Conservation (phyloP, 2,113 vertebrate genomes). For the Syngnathoides biaculeatus region DNA sequence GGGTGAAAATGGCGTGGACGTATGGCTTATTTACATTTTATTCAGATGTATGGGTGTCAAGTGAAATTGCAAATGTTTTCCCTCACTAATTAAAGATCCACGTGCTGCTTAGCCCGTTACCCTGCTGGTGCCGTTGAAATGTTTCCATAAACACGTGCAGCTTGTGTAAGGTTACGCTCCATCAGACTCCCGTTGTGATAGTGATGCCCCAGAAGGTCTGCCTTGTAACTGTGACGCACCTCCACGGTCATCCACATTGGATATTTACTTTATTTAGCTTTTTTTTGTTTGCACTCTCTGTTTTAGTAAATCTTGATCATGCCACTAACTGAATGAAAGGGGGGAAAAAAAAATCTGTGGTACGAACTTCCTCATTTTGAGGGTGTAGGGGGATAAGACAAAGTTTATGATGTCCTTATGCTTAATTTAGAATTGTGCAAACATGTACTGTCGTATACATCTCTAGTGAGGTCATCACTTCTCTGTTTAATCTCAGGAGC, state of each 20-base stretch:
- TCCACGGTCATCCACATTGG: not conserved
- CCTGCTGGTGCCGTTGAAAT: conserved; percentile 40
- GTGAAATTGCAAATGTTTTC: conserved; percentile 21
- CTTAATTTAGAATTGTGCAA: not conserved
- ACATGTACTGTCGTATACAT: not conserved
- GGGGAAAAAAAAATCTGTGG: conserved; percentile 8
- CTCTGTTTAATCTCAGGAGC: conserved; percentile 64
- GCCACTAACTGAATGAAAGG: conserved; percentile 14
- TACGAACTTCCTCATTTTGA: conserved; percentile 13
- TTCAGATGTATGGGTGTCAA: conserved; percentile 31
- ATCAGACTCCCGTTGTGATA: conserved; percentile 22
- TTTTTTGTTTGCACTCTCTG: too few relatives aligned
- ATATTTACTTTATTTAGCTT: not conserved
- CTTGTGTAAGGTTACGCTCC: conserved; percentile 18
- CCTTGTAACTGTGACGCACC: not conserved
- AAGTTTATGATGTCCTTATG: not conserved
- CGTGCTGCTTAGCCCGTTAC: conserved; percentile 45
- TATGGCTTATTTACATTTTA: conserved; percentile 17
- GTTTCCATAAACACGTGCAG: conserved; percentile 46
- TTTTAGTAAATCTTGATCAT: not conserved
- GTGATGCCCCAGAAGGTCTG: conserved; percentile 7
- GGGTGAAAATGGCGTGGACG: not conserved
- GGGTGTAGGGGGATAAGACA: not conserved
- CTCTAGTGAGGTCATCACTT: not conserved
- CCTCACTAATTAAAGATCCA: conserved; percentile 65